phyloP scores from a whole-genome alignment of 2,888 invertebrate genomes.

The Monochamus alternatus region DNA sequence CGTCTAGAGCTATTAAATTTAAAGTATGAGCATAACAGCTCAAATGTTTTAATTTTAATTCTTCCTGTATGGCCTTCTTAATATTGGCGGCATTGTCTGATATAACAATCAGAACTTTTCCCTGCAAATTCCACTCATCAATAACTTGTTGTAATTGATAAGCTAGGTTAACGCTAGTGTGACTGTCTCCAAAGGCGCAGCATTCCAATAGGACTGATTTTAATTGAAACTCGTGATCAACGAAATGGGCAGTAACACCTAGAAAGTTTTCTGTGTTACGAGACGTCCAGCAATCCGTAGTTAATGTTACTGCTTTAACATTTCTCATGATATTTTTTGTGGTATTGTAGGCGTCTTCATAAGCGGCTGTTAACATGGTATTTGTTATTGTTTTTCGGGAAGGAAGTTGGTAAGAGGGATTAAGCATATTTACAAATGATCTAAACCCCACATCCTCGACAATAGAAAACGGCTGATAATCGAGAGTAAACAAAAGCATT shows the following conservation, averaged over 20 bases:
- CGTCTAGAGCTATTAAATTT: too few relatives aligned
- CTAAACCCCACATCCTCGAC: too few relatives aligned
- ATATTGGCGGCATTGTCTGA: slow-evolving; percentile 61
- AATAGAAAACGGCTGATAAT: slow-evolving; percentile 53
- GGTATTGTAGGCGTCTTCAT: slow-evolving; percentile 38
- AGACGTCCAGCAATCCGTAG: slow-evolving; percentile 63
- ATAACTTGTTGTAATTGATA: slow-evolving; percentile 50
- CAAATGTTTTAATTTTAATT: slow-evolving; percentile 33
- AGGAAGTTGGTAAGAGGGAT: slow-evolving; percentile 20
- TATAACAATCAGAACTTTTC: slow-evolving; percentile 58
- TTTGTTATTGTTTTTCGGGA: slow-evolving; percentile 48
- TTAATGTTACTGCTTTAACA: slow-evolving; percentile 53
- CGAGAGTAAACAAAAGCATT: slow-evolving; percentile 45
- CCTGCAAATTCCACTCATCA: slow-evolving; percentile 54
- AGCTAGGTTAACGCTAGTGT: slow-evolving; percentile 58
- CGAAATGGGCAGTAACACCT: slow-evolving; percentile 58
- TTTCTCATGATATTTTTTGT: slow-evolving; percentile 29
- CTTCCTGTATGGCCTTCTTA: slow-evolving; percentile 51
- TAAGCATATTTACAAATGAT: too few relatives aligned
- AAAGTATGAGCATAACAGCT: too few relatives aligned
- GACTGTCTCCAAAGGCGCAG: slow-evolving; percentile 46
- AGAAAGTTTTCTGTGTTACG: slow-evolving; percentile 57
- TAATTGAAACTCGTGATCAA: slow-evolving; percentile 54
- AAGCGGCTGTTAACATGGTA: slow-evolving; percentile 46
- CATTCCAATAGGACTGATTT: slow-evolving; percentile 54